Evolutionary conservation across 2,113 vertebrate genomes (phyloP), one percentile per base, ranked within the genome.

Genomic region (Myocastor coypus): DNA sequence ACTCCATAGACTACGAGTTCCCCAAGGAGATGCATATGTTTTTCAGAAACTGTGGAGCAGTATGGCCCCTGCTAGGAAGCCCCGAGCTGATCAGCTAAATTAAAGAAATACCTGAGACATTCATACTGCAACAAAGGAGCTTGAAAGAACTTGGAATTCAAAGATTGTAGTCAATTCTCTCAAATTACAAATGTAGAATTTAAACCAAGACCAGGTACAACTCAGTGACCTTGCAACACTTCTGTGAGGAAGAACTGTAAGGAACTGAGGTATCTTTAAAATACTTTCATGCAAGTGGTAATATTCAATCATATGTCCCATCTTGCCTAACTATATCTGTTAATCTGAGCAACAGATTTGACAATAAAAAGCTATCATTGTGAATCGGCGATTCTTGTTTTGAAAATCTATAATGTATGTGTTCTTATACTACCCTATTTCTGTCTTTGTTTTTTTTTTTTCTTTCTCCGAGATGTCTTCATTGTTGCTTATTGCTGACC

Each of bases 111-210:
- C 3, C 6, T 17, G 69, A 85, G 55, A 88, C 50, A 59, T 64
- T 59, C 42, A 85, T 10, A 86, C 10, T 73, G 13, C 37, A 13
- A 78, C 55, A 3, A 42, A 93, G 42, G 12, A 95, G 80, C 46
- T 57, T 7, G 69, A 93, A 94, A 40, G 68, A 59, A 96, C 7
- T 6, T 84, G 57, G 34, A 73, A 32, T 46, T 78, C 32, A 80
- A 42, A 68, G 34, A 88, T 59, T 92, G n/a, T 64, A 77, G 28
- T 91, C 69, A 91, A 83, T 28, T 78, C 10, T 0, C 28, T 89
- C 37, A 61, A 81, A 86, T 91, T 87, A 73, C 37, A 87, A 95
- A 90, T 71, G 28, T 91, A 69, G 22, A 69, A 32, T 73, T 73
- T 84, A 92, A 94, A 40, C 34, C 1, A n/a, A 81, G 52, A 13